Evolutionary conservation across 92 coral and sea anemone genomes (phyloP), one percentile per base, ranked within the genome.

Genomic region (Zoanthus gigantus): DNA sequence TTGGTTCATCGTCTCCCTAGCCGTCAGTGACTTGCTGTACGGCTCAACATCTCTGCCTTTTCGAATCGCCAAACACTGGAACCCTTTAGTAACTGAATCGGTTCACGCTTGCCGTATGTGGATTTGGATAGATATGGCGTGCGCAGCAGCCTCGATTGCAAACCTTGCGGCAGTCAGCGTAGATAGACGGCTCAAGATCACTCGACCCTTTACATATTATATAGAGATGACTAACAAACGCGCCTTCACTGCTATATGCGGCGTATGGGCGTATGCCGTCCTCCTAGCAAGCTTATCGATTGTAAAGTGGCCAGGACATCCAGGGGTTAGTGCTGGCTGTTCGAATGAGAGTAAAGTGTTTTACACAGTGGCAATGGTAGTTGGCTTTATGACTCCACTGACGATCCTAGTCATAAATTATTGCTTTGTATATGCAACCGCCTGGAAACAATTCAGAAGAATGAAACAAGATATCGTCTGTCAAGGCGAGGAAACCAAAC

Each of bases 1-100:
- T 86, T 97, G 98, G 95, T 94, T 97, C 74, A 93, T 97, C n/a
- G 99, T 95, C 74, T 96, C 95, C 52, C 84, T 97, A 54, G 99
- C 99, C 7, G 96, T 97, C 6, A 91, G 97, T 29, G 99, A 97
- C 89, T 85, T 97, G 47, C 89, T 95, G 17, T 95, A 93, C 80
- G 98, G 93, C 42, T 74, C 92, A 11, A 80, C 87, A 6, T 88
- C 86, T 0, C 79, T 95, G 72, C 94, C 98, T 9, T 95, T 95
- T 76, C 93, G 98, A 15, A 89, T 95, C 46, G 93, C 90, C 0
- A 47, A 12, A 0, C 77, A 88, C 28, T 63, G 9, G 3, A 88
- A 84, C 0, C 92, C 94, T 18, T 89, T 83, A 10, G 85, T 34
- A 10, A 31, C 15, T 8, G 58, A 89, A 16, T 68, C 87, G 15